phyloP scores from a whole-genome alignment of 2,888 invertebrate genomes.

The Drosophila multiciliata region DNA sequence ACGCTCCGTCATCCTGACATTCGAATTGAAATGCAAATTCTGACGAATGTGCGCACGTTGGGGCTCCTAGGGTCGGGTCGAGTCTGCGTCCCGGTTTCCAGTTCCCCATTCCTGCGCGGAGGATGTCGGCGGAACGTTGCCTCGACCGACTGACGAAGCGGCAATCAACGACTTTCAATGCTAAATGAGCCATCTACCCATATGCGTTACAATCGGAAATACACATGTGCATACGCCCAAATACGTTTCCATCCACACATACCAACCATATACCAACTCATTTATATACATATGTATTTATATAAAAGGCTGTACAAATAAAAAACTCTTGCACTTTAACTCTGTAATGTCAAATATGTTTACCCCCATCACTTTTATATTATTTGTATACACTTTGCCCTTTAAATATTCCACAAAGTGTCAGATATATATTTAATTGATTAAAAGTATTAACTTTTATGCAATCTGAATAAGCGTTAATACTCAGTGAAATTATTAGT shows the following conservation, averaged over 20 bases:
- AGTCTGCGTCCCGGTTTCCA: neutral
- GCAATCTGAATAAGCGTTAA: neutral
- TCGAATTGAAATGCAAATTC: conserved; percentile 84
- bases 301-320: conserved; percentile 1
- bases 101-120: conserved; percentile 1
- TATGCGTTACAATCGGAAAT: conserved; percentile 50
- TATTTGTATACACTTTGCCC: conserved; percentile 30
- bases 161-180: conserved; percentile 57
- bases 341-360: conserved; percentile 1
- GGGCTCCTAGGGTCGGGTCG: conserved; percentile 52
- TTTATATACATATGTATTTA: conserved; percentile 7
- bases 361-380: conserved; percentile 40
- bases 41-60: conserved; percentile 78
- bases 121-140: conserved; percentile 42
- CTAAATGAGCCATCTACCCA: conserved; percentile 73
- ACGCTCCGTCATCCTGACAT: conserved; percentile 78
- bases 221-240: conserved; percentile 51
- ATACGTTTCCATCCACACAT: conserved; percentile 22
- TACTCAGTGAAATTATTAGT: neutral
- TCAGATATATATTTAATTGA: neutral
- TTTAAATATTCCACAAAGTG: neutral
- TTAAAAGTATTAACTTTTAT: neutral
- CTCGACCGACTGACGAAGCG: conserved; percentile 40
- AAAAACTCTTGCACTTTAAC: conserved; percentile 16
- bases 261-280: conserved; percentile 15